These are phyloP conservation scores for Hydrolagus colliei DNA, from an alignment of 2,797 vertebrate genomes.

Conservation along the genomic window DNA sequence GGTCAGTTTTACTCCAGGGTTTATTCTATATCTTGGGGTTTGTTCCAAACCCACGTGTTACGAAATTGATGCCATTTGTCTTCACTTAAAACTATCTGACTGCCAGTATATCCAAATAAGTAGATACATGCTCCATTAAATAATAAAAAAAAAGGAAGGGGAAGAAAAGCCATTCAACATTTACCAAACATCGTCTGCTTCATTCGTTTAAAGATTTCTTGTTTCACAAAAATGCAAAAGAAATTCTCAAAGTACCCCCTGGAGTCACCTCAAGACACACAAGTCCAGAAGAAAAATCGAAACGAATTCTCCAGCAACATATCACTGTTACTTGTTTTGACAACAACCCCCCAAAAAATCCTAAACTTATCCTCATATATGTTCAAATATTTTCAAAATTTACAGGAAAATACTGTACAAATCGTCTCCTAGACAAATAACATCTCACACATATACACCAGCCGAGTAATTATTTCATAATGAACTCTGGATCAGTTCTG, in stretches of 20 bases:
- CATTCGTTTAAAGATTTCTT: constrained; percentile 65
- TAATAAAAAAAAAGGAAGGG: constrained; percentile 56
- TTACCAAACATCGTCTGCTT: constrained; percentile 73
- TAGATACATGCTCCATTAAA: constrained; percentile 93
- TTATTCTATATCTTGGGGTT: constrained; percentile 28
- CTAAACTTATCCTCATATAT: constrained; percentile 88
- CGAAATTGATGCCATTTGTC: constrained; percentile 76
- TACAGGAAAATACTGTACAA: constrained; percentile 99
- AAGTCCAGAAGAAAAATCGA: constrained; percentile 64
- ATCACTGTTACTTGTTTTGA: constrained; percentile 61
- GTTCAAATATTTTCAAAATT: constrained; percentile 97
- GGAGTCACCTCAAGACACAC: constrained; percentile 70
- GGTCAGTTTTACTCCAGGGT: constrained; percentile 27
- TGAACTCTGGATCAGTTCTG: constrained; percentile 73
- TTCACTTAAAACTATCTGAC: constrained; percentile 64
- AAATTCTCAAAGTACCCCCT: constrained; percentile 82
- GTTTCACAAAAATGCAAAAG: constrained; percentile 77
- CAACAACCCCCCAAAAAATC: constrained; percentile 56
- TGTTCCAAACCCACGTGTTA: constrained; percentile 69
- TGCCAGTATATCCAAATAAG: constrained; percentile 80
- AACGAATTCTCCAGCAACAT: constrained; percentile 75
- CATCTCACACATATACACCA: constrained; percentile 74
- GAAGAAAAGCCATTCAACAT: constrained; percentile 71
- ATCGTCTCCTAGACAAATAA: constrained; percentile 89
- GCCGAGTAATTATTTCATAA: constrained; percentile 63